Base-by-base conservation (phyloP, 2,797 vertebrate genomes). In the Rallus crepitans region DNA sequence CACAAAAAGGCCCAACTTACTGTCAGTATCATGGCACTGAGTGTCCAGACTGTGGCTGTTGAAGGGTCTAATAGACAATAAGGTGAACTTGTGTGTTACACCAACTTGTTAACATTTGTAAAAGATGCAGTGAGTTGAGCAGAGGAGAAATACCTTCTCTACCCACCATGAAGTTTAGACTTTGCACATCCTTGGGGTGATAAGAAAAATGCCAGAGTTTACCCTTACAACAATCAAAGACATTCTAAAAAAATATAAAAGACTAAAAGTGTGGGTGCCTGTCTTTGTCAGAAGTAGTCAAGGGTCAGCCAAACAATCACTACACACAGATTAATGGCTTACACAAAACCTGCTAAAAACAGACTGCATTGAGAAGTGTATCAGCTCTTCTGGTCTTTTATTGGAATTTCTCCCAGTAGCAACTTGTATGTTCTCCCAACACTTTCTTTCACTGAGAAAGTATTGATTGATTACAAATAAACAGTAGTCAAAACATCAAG, bases 11-110 rank as follows among this genome's bases (percentile, higher is more conserved):
- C 14, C 65, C 4, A 4, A 75, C 20, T 83, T 42, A 24, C 1
- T 33, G 13, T 47, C 12, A 5, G 7, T 35, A 53, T 4, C 28
- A 56, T 25, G 80, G 37, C 40, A 84, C 42, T 31, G 28, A 77
- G 31, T 19, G 33, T 23, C 47, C 8, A 2, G 71, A 81, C 5
- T 9, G 28, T 0, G 0, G 15, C 39, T 63, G 72, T 1, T 66
- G 35, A 82, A 70, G 45, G 13, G n/a, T 59, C 6, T 17, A 75
- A 71, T 3, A 47, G 9, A 39, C 17, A 87, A 63, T 5, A 70
- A 52, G 52, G 15, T 55, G 47, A 48, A 48, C 18, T 45, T 45
- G 42, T 45, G 42, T 45, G 42, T 45, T 45, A 45, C 42, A 45
- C 42, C 42, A 78, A 85, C 25, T 63, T 4, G 0, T 30, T 28